Evolutionary conservation across 2,888 invertebrate species (phyloP).

Genomic region (Euplagia quadripunctaria): DNA sequence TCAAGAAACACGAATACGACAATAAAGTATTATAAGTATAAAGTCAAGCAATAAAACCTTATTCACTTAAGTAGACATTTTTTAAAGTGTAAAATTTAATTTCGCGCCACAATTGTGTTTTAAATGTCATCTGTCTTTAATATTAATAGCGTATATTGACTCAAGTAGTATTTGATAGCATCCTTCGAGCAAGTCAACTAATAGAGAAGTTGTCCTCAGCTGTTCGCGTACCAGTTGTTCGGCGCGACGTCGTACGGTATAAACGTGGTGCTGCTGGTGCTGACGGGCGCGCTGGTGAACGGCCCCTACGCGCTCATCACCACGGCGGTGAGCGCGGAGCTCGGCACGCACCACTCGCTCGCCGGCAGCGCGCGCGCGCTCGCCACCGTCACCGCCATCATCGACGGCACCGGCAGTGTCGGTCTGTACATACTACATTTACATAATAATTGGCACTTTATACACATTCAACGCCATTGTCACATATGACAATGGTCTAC

Average conservation of each 20-base stretch:
- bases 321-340: conserved; percentile 97
- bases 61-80: neutral
- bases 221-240: conserved; percentile 92
- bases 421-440: conserved; percentile 75
- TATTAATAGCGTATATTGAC: neutral
- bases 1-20: no score
- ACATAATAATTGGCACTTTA: neutral
- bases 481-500: no score
- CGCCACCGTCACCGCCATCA: conserved; percentile 99
- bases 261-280: conserved; percentile 90
- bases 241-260: conserved; percentile 88
- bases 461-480: no score
- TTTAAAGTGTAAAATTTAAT: neutral
- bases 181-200: neutral
- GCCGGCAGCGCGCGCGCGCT: conserved; percentile 95
- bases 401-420: conserved; percentile 98
- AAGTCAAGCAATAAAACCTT: neutral
- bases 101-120: neutral
- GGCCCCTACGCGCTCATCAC: conserved; percentile 99
- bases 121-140: neutral
- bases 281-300: conserved; percentile 95
- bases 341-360: conserved; percentile 95
- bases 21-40: neutral
- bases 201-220: conserved; percentile 83
- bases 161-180: neutral